Conservation (phyloP, 2,113 vertebrate species). For the Nycticorax nycticorax region DNA sequence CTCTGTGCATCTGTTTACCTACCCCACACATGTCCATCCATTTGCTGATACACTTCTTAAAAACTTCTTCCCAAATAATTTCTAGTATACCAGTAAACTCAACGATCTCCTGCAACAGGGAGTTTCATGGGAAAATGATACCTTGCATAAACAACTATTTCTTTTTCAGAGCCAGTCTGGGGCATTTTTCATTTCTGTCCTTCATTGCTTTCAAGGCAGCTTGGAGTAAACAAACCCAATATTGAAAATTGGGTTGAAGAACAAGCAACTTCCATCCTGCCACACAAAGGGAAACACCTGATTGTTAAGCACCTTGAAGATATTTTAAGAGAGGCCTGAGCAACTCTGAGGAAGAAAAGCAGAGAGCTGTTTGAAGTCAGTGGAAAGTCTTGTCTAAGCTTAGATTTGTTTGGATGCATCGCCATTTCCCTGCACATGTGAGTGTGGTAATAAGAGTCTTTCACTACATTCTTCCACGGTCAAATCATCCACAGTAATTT, state of each 20-base stretch:
- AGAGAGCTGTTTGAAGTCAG: background rate
- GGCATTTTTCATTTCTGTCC: background rate
- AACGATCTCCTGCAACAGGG: background rate
- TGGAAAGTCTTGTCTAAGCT: constrained; percentile 17
- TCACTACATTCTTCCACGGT: constrained; percentile 29
- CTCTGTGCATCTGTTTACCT: background rate
- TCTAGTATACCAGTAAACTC: background rate
- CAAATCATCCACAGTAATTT: constrained; percentile 29
- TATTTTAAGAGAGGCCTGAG: background rate
- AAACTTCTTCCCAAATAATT: background rate
- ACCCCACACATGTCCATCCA: too few species aligned
- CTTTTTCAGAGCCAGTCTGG: background rate
- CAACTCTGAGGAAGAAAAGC: background rate
- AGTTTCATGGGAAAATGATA: background rate
- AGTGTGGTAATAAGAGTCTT: background rate
- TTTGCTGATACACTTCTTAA: background rate
- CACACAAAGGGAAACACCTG: background rate
- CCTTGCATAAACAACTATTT: background rate
- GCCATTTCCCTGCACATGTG: background rate
- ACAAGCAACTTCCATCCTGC: background rate
- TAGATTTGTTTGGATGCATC: background rate
- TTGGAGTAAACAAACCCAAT: background rate
- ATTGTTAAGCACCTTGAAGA: background rate
- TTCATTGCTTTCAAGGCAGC: background rate
- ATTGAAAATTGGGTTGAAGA: background rate